phyloP scores from a whole-genome alignment of 1,140 invertebrate genomes.

The Nautilus pompilius region DNA sequence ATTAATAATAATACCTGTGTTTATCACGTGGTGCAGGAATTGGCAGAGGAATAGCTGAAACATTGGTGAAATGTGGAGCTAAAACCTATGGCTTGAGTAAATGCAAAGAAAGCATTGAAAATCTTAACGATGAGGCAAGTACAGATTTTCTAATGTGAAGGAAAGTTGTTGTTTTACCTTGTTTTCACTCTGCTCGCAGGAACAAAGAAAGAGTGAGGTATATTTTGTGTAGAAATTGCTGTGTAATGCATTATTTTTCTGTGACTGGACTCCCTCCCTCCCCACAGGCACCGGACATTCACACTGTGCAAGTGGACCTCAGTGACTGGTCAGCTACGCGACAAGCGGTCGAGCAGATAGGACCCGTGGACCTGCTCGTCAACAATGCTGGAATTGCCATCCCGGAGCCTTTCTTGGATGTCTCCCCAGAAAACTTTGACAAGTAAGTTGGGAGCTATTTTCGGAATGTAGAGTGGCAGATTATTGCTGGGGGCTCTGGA shows the following conservation, averaged over 20 bases:
- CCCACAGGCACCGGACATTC: constrained; percentile 60
- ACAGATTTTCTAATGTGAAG: not conserved
- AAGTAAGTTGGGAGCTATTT: constrained; percentile 8
- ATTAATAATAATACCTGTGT: too few relatives aligned
- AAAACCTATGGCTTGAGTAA: constrained; percentile 73
- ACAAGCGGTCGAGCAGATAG: constrained; percentile 58
- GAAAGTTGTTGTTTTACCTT: not conserved
- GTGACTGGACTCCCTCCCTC: not conserved
- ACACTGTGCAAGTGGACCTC: constrained; percentile 68
- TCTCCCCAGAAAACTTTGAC: constrained; percentile 68
- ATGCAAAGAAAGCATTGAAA: constrained; percentile 66
- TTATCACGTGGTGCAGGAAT: too few relatives aligned
- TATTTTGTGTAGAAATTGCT: not conserved
- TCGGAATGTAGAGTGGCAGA: too few relatives aligned
- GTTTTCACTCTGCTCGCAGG: not conserved
- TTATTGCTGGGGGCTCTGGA: too few relatives aligned
- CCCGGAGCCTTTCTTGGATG: constrained; percentile 64
- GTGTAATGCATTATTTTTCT: not conserved
- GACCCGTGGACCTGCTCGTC: constrained; percentile 70
- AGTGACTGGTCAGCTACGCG: constrained; percentile 72
- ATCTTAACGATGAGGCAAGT: constrained; percentile 61
- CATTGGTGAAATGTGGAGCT: constrained; percentile 65
- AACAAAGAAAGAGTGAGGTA: too few relatives aligned
- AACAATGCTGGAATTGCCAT: constrained; percentile 74
- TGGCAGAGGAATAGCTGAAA: constrained; percentile 67